Evolutionary conservation across 2,888 invertebrate species (phyloP), one percentile per base, ranked within the genome.

Genomic region (Xestia ashworthii): DNA sequence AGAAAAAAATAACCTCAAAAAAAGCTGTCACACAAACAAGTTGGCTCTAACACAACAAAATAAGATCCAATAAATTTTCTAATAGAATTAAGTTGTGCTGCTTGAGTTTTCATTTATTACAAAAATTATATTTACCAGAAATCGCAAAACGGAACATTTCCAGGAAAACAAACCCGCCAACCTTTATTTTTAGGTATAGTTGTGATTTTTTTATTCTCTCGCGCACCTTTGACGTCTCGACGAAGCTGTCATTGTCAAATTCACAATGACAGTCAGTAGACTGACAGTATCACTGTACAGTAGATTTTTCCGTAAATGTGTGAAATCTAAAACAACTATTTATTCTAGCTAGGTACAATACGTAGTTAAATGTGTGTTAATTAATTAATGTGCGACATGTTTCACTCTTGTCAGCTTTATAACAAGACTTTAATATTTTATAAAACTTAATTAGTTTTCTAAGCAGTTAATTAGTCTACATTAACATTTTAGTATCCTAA

Each of bases 81-180:
- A 81, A 71, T 71, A 69, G 5, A 60, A 74, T 68, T 62, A 48
- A 78, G 48, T 75, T 64, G 65, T 64, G 60, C 72, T 75, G 38
- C 67, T 71, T 67, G 22, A 65, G 32, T 81, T 58, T 58, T 74
- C 68, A 69, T 71, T 77, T 53, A 76, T 77, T 66, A 74, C 76
- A 79, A 73, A 80, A 73, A 68, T 76, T 71, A n/a, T 81, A 84
- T 80, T 90, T 90, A 96, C 95, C 93, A 87, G 95, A 95, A 93
- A 94, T 88, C 85, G 91, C 91, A 82, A 89, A 90, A 73, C 97
- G 93, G 91, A 95, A 93, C 96, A 95, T 94, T 82, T 85, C 83
- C 62, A 80, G 11, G 38, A 75, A 76, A 87, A 77, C 71, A 70
- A 78, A 55, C 79, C 65, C 75, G 74, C 69, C 64, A 19, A 80